Evolutionary conservation across 2,888 invertebrate genomes (phyloP), one percentile per base, ranked within the genome.

Genomic region (Exocentrus adspersus): DNA sequence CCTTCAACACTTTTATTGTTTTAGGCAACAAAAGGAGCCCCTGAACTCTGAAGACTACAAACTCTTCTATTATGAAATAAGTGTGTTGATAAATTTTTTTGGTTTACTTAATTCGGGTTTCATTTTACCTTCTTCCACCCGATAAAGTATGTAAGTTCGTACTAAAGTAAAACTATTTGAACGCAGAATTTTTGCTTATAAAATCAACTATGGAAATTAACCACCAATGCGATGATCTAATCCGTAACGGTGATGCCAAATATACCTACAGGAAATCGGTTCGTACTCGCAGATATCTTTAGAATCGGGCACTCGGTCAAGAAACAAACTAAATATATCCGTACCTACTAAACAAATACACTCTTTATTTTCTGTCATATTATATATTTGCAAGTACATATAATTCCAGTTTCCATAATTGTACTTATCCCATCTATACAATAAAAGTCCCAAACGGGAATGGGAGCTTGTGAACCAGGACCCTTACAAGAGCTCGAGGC

Each of bases 1-100:
- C 24, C 3, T 24, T 24, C 3, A 24, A 24, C n/a, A 14, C 14
- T 24, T 12, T 7, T 24, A 21, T 9, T 50, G 24, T 37, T 41
- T 46, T 24, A 53, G 30, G 46, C 50, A 46, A 60, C 52, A 14
- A 60, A 30, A 19, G 60, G 43, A 30, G 52, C 60, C n/a, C 52
- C 60, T 16, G 52, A 52, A 37, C 17, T 57, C 6, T 12, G 4
- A 9, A 9, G 2, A 32, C 10, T 9, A n/a, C 17, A 16, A 50
- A 16, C 14, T 50, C 30, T 30, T 30, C 10, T 32, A 16, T 32
- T 30, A 14, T 30, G 9, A 14, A 30, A 20, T n/a, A 46, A n/a
- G 50, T 16, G 50, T 30, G 50, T 30, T 17, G 32, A 50, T 50
- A 50, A 50, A 50, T 17, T 7, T n/a, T n/a, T 50, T 7, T 28